Base-by-base conservation (phyloP, 2,113 vertebrate species). In the Hypocryptadius cinnamomeus region DNA sequence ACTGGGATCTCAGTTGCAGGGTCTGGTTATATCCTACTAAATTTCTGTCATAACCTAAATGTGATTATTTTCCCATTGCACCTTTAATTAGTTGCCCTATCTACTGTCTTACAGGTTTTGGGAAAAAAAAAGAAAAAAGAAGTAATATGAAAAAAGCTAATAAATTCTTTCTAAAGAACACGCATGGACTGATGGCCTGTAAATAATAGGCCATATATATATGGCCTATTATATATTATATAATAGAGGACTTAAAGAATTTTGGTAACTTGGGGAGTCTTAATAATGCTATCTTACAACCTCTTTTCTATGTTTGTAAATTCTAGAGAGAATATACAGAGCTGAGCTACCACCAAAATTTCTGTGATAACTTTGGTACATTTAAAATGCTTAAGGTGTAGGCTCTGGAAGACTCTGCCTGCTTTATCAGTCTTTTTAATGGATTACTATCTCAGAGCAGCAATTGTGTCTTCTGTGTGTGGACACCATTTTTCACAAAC, bases 281-380 rank as follows among this genome's bases (percentile, higher is more conserved):
- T 71, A 82, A 31, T 42, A 76, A 57, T 15, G 4, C 45, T 69
- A 33, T 25, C 10, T 61, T 39, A 10, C 2, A 60, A 17, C 2
- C 1, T 61, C 47, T 77, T 39, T 60, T 54, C 8, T 50, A 9
- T 3, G 5, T 57, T 45, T 64, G 6, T 39, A 60, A 59, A 48
- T 64, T 83, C n/a, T 18, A 59, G 21, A 64, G 9, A 19, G 15
- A 57, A 73, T 92, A 10, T 53, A n/a, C 6, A 73, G 27, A 74
- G 25, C 3, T 2, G 8, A 65, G 5, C 1, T 40, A 47, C 8
- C 13, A 17, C 2, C 2, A 12, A 71, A 8, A 3, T 23, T 85
- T 79, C 30, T 11, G 18, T 68, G 37, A 20, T 16, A 37, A 39
- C 42, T 59, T 51, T 56, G 5, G 6, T 39, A 28, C 9, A 20